Evolutionary conservation across 2,797 vertebrate genomes (phyloP).

Genomic region (Xenopus petersii): DNA sequence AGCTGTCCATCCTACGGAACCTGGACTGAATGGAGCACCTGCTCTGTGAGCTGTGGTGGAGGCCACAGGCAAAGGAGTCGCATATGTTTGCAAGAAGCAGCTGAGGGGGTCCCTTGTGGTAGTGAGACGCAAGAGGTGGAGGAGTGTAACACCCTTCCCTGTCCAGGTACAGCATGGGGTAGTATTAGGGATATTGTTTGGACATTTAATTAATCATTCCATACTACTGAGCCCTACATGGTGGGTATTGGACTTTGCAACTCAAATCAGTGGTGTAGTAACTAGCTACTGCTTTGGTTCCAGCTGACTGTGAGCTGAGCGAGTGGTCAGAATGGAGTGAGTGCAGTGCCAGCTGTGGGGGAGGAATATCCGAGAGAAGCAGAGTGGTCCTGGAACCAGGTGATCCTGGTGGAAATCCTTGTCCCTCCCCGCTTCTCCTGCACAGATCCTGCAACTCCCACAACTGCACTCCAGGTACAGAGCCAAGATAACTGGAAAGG

Average conservation of each 20-base stretch:
- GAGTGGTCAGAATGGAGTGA: conserved; percentile 76
- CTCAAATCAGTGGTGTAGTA: too few relatives aligned
- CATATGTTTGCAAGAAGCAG: conserved; percentile 57
- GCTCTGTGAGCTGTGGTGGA: conserved; percentile 74
- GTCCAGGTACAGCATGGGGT: conserved; percentile 65
- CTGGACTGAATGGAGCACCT: conserved; percentile 76
- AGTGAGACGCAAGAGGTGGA: conserved; percentile 53
- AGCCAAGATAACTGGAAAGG: not conserved
- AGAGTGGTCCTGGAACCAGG: conserved; percentile 60
- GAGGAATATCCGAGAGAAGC: conserved; percentile 65
- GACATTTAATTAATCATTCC: too few relatives aligned
- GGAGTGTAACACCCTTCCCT: conserved; percentile 65
- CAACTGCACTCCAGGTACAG: conserved; percentile 72
- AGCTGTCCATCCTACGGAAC: conserved; percentile 70
- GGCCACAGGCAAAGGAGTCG: conserved; percentile 67
- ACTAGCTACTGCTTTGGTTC: not conserved
- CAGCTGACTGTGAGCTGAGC: conserved; percentile 70
- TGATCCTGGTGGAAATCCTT: conserved; percentile 61
- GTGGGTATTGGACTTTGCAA: too few relatives aligned
- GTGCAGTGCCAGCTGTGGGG: conserved; percentile 74
- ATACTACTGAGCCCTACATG: too few relatives aligned
- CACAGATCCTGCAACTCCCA: conserved; percentile 69
- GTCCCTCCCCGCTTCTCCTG: conserved; percentile 59
- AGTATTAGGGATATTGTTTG: too few relatives aligned
- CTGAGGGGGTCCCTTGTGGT: conserved; percentile 59